Conservation (phyloP, 2,888 invertebrate genomes). For the Maniola hyperantus region DNA sequence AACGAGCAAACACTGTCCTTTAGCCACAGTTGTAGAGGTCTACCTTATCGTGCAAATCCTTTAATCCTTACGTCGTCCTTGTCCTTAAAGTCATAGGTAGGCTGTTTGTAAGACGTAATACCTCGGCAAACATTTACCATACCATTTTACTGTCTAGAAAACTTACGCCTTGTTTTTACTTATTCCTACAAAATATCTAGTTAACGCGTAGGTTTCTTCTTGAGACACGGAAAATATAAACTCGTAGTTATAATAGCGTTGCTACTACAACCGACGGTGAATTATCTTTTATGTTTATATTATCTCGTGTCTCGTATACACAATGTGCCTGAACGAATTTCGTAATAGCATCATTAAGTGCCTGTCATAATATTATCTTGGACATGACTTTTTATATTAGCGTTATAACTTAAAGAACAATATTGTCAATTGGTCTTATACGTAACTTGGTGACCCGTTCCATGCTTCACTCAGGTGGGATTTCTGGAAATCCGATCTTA, state of each 20-base stretch:
- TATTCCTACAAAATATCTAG: not conserved
- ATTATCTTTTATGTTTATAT: conserved; percentile 26
- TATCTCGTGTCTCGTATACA: conserved; percentile 11
- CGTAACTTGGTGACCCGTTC: not conserved
- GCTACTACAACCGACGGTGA: conserved; percentile 5
- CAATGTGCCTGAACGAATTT: conserved; percentile 8
- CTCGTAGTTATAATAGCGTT: conserved; percentile 17
- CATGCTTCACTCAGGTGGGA: too few relatives aligned
- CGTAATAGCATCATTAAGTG: conserved; percentile 7
- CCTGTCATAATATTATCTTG: not conserved
- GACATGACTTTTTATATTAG: not conserved
- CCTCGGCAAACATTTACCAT: not conserved
- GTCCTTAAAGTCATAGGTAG: not conserved
- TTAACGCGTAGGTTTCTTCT: not conserved
- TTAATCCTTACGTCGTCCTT: conserved; percentile 2
- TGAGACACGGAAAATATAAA: conserved; percentile 18
- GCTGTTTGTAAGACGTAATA: not conserved
- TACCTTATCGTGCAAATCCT: conserved; percentile 7
- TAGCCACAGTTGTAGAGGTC: not conserved
- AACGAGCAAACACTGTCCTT: not conserved
- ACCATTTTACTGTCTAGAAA: not conserved
- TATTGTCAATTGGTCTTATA: not conserved
- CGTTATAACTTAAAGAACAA: not conserved
- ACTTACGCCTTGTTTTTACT: not conserved
- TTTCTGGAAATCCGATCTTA: not conserved